phyloP scores from a whole-genome alignment of 2,797 vertebrate genomes.

The Neomorphus geoffroyi region DNA sequence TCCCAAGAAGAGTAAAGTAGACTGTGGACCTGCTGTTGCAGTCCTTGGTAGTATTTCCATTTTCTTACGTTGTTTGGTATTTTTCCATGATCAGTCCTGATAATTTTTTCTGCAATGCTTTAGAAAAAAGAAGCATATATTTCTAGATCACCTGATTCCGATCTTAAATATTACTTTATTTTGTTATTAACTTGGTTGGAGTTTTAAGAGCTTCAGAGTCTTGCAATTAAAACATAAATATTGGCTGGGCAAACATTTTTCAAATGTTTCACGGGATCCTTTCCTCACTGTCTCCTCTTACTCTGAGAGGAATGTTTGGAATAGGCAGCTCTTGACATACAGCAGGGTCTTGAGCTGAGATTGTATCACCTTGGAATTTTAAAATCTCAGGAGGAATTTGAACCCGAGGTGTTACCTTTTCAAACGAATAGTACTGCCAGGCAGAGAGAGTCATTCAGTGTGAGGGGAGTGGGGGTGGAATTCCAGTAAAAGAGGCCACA shows the following conservation, averaged over 20 bases:
- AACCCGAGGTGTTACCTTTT: background rate
- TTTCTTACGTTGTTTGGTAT: background rate
- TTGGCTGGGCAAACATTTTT: background rate
- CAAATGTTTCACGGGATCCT: background rate
- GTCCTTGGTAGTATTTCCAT: background rate
- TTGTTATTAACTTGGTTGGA: background rate
- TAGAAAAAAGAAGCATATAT: background rate
- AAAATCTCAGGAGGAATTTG: constrained; percentile 49
- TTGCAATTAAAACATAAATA: background rate
- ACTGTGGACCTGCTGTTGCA: background rate
- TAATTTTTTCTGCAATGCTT: background rate
- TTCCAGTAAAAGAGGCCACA: background rate
- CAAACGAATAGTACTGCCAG: background rate
- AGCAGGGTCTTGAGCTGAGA: constrained; percentile 7
- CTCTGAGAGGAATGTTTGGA: background rate
- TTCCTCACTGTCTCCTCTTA: background rate
- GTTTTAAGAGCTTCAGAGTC: background rate
- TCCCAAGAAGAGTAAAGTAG: background rate
- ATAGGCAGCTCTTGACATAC: background rate
- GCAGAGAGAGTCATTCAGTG: background rate
- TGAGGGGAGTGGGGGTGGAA: background rate
- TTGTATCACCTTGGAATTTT: constrained; percentile 39
- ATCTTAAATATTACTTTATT: background rate
- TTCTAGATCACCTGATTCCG: background rate
- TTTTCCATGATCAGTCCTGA: background rate